These are phyloP conservation scores for Chymomyza fuscimana DNA, from an alignment of 2,888 invertebrate species.

Conservation along the genomic window DNA sequence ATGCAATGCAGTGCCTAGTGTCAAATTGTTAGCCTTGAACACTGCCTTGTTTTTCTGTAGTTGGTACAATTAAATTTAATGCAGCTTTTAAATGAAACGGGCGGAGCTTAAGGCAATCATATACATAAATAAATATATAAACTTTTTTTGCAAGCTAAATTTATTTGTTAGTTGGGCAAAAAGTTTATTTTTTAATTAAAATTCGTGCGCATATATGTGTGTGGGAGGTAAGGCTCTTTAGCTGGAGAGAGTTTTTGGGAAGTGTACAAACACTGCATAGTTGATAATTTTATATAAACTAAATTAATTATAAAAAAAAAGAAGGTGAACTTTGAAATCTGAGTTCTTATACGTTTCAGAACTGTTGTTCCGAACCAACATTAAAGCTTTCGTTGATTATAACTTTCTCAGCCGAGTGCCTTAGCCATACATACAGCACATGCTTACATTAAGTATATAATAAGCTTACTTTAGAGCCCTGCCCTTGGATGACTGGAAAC, in stretches of 20 bases:
- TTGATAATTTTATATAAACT: too few species aligned
- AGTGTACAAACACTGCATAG: too few species aligned
- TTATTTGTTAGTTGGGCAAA: constrained; percentile 55
- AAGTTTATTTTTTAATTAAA: constrained; percentile 40
- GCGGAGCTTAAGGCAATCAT: neutral
- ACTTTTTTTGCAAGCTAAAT: constrained; percentile 52
- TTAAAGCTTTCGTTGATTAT: too few species aligned
- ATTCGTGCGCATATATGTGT: constrained; percentile 17
- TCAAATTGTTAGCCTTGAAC: constrained; percentile 59
- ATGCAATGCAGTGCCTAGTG: constrained; percentile 53
- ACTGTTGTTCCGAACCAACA: too few species aligned
- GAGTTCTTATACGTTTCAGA: too few species aligned
- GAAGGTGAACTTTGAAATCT: too few species aligned
- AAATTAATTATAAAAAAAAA: too few species aligned
- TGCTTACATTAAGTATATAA: too few species aligned
- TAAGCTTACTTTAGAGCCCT: too few species aligned
- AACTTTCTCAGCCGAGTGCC: too few species aligned
- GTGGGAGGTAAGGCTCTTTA: neutral
- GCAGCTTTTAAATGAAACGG: constrained; percentile 14
- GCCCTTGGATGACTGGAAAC: too few species aligned
- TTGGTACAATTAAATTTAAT: constrained; percentile 39
- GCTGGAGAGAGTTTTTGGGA: neutral
- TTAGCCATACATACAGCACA: too few species aligned
- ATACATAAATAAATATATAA: neutral
- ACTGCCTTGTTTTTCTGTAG: constrained; percentile 30